Evolutionary conservation across 2,113 vertebrate species (phyloP), one percentile per base, ranked within the genome.

Genomic region (Turdus rufiventris): DNA sequence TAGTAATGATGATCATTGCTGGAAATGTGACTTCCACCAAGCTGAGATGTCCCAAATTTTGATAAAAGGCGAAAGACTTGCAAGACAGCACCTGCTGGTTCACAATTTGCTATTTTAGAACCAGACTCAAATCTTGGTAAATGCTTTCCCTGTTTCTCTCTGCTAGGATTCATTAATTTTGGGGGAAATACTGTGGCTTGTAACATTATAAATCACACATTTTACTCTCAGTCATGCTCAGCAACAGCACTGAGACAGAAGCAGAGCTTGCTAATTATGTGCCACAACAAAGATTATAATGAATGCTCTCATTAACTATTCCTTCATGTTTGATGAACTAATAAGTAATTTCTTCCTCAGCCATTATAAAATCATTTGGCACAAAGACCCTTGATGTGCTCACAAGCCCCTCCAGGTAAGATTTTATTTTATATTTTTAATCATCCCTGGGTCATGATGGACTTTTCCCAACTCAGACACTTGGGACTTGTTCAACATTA

Each of bases 291-390:
- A 89, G 77, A 89, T 85, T 58, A 68, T 92, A 96, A 96, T 67
- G 47, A 91, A 96, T 92, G 83, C 53, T 68, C 57, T 91, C 92
- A 91, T 97, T 94, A 96, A 51, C 38, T 43, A 47, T 82, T 82
- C 66, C 63, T 95, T 82, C 89, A 87, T 94, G 77, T 96, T 89
- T 93, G 92, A 95, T 88, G 92, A 96, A 71, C 83, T 95, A 94
- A 94, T 96, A 95, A 95, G 95, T 95, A 95, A 96, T 94, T 96
- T 85, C 85, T 95, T 93, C 96, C 93, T 56, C 73, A 75, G 53
- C 63, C 93, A 89, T 97, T 96, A 94, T 73, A 96, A 94, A 95
- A 50, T 63, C 76, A 94, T 97, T 97, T 92, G 72, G 73, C 75
- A 72, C 58, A 45, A 85, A 80, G 88, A 56, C 62, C 75, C 73